A percentile compares a stretch with the other conserved stretches of the same genome.
These are phyloP conservation scores for Apostichopus parvimensis DNA, from an alignment of 35 echinoderm and acorn worm species.

Conservation along the genomic window DNA sequence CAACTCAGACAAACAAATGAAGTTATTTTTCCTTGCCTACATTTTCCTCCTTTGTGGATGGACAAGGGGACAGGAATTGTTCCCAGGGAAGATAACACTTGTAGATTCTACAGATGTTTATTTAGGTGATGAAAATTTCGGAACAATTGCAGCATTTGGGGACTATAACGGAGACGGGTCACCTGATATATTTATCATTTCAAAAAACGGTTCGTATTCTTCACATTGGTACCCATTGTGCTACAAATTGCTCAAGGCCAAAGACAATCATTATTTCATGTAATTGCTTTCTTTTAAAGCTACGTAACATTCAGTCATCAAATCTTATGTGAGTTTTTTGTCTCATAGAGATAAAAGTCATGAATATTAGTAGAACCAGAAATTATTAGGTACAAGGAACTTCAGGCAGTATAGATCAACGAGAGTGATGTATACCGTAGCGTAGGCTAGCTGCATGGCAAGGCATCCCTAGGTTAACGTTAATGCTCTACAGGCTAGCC, in stretches of 20 bases:
- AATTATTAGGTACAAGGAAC: too few species aligned
- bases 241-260: not conserved
- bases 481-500: too few species aligned
- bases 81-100: conserved; percentile 15
- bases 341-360: too few species aligned
- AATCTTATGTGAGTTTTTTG: too few species aligned
- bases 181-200: conserved; percentile 71
- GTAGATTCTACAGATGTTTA: conserved; percentile 9
- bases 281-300: too few species aligned
- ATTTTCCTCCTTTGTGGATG: conserved; percentile 1
- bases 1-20: not conserved
- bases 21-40: not conserved
- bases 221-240: conserved; percentile 38
- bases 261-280: not conserved
- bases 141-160: conserved; percentile 67
- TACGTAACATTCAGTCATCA: too few species aligned
- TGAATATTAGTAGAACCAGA: too few species aligned
- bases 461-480: not conserved
- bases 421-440: too few species aligned
- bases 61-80: conserved; percentile 43
- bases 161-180: conserved; percentile 63
- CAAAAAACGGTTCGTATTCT: conserved; percentile 51
- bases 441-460: not conserved
- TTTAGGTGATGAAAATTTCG: conserved; percentile 36
- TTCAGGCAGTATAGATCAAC: too few species aligned